These are phyloP conservation scores for Petromus typicus DNA, from an alignment of 2,113 vertebrate species.

Conservation along the genomic window DNA sequence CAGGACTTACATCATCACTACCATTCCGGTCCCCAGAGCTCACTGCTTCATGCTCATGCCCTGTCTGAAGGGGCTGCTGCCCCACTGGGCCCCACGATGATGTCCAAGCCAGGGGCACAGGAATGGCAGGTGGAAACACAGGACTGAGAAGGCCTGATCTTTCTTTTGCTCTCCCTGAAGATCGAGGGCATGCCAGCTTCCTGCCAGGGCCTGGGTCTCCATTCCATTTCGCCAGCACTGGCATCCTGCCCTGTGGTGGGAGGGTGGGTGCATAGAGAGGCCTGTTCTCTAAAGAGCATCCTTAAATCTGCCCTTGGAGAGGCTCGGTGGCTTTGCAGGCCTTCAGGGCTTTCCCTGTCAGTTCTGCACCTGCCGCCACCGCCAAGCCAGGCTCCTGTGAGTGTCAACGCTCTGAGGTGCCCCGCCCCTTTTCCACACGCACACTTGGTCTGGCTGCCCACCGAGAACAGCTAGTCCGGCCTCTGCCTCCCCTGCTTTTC, in stretches of 20 bases:
- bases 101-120: background rate
- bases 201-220: background rate
- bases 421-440: background rate
- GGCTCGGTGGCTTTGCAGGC: background rate
- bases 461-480: rapidly evolving
- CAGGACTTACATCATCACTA: background rate
- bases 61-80: background rate
- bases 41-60: background rate
- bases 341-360: background rate
- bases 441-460: background rate
- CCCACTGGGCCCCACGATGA: background rate
- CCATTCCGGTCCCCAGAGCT: background rate
- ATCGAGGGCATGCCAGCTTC: background rate
- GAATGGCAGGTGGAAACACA: background rate
- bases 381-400: background rate
- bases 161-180: background rate
- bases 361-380: background rate
- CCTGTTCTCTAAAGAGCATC: background rate
- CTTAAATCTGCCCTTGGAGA: background rate
- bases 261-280: background rate
- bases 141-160: background rate
- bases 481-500: background rate
- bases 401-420: background rate
- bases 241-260: background rate
- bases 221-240: background rate